Evolutionary conservation across 2,797 vertebrate species (phyloP), one percentile per base, ranked within the genome.

Genomic region (Huso huso): DNA sequence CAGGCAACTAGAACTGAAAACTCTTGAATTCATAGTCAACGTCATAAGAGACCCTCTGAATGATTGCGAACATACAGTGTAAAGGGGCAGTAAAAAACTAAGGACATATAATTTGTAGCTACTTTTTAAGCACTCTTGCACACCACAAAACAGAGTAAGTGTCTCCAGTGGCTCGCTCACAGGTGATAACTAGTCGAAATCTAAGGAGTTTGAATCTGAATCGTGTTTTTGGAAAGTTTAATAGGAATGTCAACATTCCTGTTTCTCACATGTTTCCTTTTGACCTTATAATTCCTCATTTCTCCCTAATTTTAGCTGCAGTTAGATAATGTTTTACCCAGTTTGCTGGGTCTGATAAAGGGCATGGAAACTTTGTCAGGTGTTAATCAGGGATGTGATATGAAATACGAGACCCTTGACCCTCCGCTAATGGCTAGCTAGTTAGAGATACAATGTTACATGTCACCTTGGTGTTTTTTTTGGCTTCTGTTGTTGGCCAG

Each of bases 351-450:
- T 86, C 84, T 87, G 87, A 90, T 88, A 90, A 89, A 89, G 72
- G 18, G 82, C 87, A 83, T 90, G 88, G 89, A 90, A 89, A 90
- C 87, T 87, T 83, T 88, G 87, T 89, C 89, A 91, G 87, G 87
- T 90, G 89, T 84, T 89, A 90, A 89, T 89, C 88, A 55, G 84
- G 87, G 84, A 85, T 80, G 69, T 88, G 87, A 89, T 90, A 88
- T 86, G 80, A 89, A 87, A 88, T 89, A 84, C 87, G 75, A 37
- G 37, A 37, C 37, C 37, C 37, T 37, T 37, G 37, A 37, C 37
- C 53, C 50, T 70, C 64, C 55, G n/a, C 48, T 65, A 55, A 6
- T 55, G 7, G n/a, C 10, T 64, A 57, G 8, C 12, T 48, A 6
- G 15, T 61, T 49, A 10, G 64, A 71, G 55, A 60, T 64, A 4